Base-by-base conservation (phyloP, 2,888 invertebrate species). In the Philopedon plagiatum region DNA sequence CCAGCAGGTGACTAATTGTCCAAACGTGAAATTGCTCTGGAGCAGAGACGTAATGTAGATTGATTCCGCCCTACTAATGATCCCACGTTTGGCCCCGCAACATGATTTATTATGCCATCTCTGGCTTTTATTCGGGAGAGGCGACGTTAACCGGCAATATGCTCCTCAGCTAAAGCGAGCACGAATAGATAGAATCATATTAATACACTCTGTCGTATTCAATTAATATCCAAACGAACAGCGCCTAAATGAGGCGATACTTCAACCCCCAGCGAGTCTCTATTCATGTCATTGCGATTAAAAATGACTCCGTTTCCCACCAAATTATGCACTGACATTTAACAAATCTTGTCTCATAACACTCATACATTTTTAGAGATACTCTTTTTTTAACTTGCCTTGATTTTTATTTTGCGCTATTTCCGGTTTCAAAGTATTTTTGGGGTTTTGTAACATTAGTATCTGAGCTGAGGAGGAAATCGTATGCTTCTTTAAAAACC, bases 251-350 rank as follows among this genome's bases (percentile, higher is more conserved):
- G 84, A 84, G 81, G 79, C 81, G 82, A 82, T 83, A 82, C 81
- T 80, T 82, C 81, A 80, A 78, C 77, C 78, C 78, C 76, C 82
- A 81, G 82, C 81, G 82, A 82, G 81, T 80, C 80, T 79, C 83
- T 80, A 84, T 85, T 84, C 84, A 83, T 80, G 84, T 83, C 84
- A 83, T 81, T 82, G 77, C 80, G 80, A 82, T 84, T 85, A 85
- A 85, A 85, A 85, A 85, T 85, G 84, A 84, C 80, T 81, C 81
- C 78, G 79, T 83, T 82, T 83, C 82, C 80, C 78, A 79, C 81
- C 81, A 81, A 83, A 83, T 84, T 84, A 83, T 83, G 80, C 84
- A 84, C 83, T 84, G 85, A 85, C 85, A 84, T 81, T 84, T 85
- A 82, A 85, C 84, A 85, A 85, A 85, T 85, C 81, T 81, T 81